Evolutionary conservation across 2,113 vertebrate species (phyloP).

Genomic region (Manacus vitellinus): DNA sequence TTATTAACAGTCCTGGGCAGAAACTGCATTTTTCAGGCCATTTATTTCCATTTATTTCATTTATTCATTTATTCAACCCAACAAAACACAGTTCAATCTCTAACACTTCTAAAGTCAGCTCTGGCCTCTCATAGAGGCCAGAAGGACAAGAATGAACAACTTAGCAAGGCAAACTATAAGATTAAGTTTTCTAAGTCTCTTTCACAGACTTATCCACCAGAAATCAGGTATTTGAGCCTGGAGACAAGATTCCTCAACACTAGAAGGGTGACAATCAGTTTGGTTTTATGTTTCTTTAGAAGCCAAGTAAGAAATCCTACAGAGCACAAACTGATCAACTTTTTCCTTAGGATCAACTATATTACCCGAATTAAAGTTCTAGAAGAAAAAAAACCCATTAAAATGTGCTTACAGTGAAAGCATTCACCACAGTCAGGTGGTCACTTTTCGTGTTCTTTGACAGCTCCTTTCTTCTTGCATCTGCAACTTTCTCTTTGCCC

Average conservation of each 20-base stretch:
- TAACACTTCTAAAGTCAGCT: not conserved
- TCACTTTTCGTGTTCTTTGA: conserved; percentile 92
- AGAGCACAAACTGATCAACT: not conserved
- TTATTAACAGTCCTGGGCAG: not conserved
- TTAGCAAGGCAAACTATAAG: not conserved
- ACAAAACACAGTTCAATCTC: not conserved
- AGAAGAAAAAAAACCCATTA: not conserved
- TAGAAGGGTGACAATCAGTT: not conserved
- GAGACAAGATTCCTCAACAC: not conserved
- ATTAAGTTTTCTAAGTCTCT: not conserved
- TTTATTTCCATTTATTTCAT: too few species aligned
- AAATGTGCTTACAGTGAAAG: conserved; percentile 81
- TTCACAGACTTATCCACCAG: not conserved
- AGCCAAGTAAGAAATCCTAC: not conserved
- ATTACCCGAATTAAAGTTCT: not conserved
- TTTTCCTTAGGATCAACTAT: not conserved
- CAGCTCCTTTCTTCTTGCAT: conserved; percentile 87
- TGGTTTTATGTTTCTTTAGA: not conserved
- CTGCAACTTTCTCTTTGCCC: conserved; percentile 97
- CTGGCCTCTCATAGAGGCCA: not conserved
- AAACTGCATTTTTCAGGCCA: not conserved
- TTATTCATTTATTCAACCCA: too few species aligned
- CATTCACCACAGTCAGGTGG: conserved; percentile 93
- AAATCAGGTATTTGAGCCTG: not conserved
- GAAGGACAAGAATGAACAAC: not conserved